These are phyloP conservation scores for Chondrosia reniformis DNA, from an alignment of 37 sponge, comb jelly and placozoan species.

Conservation along the genomic window DNA sequence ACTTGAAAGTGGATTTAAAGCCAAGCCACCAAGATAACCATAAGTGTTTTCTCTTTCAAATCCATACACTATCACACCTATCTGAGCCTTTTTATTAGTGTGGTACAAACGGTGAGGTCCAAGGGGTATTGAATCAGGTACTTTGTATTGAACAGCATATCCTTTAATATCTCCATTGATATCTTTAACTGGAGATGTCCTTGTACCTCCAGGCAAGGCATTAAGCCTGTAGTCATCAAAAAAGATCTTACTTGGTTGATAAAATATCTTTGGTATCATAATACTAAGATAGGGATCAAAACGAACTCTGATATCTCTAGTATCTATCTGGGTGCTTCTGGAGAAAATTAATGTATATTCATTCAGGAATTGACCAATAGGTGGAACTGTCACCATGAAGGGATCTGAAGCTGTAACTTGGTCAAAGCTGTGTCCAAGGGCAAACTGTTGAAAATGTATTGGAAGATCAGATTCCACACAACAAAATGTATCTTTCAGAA, in stretches of 20 bases:
- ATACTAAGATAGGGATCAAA: slow-evolving; percentile 6
- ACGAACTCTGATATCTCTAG: not conserved
- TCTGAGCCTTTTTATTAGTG: slow-evolving; percentile 11
- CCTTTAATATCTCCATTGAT: slow-evolving; percentile 19
- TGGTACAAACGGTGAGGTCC: not conserved
- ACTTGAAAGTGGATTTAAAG: slow-evolving; percentile 32
- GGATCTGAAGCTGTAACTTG: slow-evolving; percentile 29
- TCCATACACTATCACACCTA: slow-evolving; percentile 21
- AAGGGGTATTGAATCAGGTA: not conserved
- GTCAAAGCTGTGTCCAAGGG: slow-evolving; percentile 38
- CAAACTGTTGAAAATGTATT: slow-evolving; percentile 38
- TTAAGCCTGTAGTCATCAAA: not conserved
- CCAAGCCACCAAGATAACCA: slow-evolving; percentile 36
- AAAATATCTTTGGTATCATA: slow-evolving; percentile 18
- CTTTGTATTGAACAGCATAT: slow-evolving; percentile 1
- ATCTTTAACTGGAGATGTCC: slow-evolving; percentile 12
- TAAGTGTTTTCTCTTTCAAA: slow-evolving; percentile 25
- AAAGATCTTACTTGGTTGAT: not conserved
- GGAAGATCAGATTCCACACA: slow-evolving; percentile 38
- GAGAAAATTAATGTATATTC: slow-evolving; percentile 9
- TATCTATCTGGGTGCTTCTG: not conserved
- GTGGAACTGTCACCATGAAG: slow-evolving; percentile 28
- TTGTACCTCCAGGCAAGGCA: not conserved
- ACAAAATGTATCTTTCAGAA: slow-evolving; percentile 20
- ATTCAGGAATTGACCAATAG: slow-evolving; percentile 37